Percentiles rank a stretch among this genome's conserved stretches.
Conservation (phyloP, 2,797 vertebrate species). For the Lepilemur septentrionalis region DNA sequence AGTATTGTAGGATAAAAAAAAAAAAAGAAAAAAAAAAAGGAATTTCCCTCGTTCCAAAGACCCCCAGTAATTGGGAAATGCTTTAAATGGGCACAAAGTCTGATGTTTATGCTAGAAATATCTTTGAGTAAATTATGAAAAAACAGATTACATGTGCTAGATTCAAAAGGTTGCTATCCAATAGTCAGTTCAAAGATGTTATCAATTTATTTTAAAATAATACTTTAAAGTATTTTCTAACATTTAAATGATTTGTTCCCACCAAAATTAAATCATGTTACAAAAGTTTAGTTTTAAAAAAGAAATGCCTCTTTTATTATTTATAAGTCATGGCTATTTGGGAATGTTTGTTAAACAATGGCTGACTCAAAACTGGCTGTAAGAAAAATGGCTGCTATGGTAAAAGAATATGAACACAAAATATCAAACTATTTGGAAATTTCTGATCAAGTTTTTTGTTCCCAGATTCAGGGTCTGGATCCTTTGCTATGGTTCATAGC, state of each 20-base stretch:
- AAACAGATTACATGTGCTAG: neutral
- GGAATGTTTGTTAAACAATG: neutral
- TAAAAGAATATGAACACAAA: constrained; percentile 14
- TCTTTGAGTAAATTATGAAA: neutral
- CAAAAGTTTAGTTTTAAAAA: neutral
- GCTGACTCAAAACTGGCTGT: constrained; percentile 10
- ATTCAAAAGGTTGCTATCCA: neutral
- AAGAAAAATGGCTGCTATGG: neutral
- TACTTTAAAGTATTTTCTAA: neutral
- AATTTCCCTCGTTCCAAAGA: neutral
- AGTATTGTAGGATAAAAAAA: neutral
- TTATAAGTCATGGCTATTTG: neutral
- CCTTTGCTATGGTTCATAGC: neutral
- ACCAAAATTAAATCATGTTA: constrained; percentile 8
- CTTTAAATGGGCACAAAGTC: constrained; percentile 3
- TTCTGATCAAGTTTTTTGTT: neutral
- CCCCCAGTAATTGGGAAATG: neutral
- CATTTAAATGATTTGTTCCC: neutral
- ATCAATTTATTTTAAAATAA: constrained; percentile 10
- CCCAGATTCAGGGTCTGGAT: neutral
- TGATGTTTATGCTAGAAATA: neutral
- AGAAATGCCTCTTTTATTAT: neutral
- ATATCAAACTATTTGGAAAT: neutral
- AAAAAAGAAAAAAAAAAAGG: neutral
- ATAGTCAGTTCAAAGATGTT: neutral